Evolutionary conservation across 1,140 invertebrate genomes (phyloP), one percentile per base, ranked within the genome.

Genomic region (Brachionus asplanchnoidis): DNA sequence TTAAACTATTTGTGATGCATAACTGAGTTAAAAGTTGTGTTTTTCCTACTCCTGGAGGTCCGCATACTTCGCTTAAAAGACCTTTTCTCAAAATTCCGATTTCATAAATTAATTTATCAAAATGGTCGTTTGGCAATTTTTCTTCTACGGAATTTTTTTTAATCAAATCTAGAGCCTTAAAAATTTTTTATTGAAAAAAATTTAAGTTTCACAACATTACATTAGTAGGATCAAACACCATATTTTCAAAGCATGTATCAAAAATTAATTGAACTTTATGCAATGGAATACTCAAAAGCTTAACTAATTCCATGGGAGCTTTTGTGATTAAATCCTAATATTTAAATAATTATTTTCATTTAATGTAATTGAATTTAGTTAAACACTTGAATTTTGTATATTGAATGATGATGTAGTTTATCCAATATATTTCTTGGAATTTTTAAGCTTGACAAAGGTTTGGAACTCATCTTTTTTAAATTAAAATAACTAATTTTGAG

Each of bases 221-320:
- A 50, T 50, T 50, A 1, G 50, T 77, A 26, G 73, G 73, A 9
- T 77, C 42, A 26, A 50, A 26, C 11, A 2, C 5, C 17, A 77
- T 8, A 77, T 77, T 77, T 77, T 77, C 9, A 23, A 50, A 77
- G 20, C 40, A 46, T 12, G 12, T 46, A 11, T 50, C 20, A 28
- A 50, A 77, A 26, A 77, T 50, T 14, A 26, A 77, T 12, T 77
- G 17, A 26, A 77, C 32, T 77, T 50, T 46, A 28, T 9, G 23
- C 26, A 77, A 50, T 50, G 73, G 42, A 12, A 50, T 28, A 28
- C 46, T 50, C 11, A 77, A n/a, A 26, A 50, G 6, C 32, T 77
- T 77, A 3, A 46, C 42, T 11, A 77, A 28, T 23, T 77, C 73
- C 73, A 77, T 77, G 7, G 73, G 73, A 77, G 73, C 73, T 26